Base-by-base conservation (phyloP, 2,797 vertebrate genomes). In the Galaxias olidus region DNA sequence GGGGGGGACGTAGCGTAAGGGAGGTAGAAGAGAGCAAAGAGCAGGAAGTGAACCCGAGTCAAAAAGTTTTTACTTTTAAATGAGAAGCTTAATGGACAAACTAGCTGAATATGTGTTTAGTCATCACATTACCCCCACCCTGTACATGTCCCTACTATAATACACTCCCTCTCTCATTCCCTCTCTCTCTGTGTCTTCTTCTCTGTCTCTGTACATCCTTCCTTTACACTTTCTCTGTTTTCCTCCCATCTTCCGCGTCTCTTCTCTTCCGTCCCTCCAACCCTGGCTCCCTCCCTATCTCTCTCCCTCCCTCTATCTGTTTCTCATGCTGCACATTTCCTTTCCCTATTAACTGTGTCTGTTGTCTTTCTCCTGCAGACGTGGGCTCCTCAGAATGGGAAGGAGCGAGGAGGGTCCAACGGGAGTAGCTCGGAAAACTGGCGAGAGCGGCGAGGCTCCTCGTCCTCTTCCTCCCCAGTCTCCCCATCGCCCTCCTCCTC, bases 361-460 rank as follows among this genome's bases (percentile, higher is more conserved):
- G n/a, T 30, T 6, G 30, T 30, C 30, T 30, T 30, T 30, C 30
- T 30, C n/a, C 57, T 66, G 15, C 17, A 90, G 90, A 64, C 73
- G 0, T 88, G 90, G 86, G 79, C 63, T 30, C 52, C 78, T 54
- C 88, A 82, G 65, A 78, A 44, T 19, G 68, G 17, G 19, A 81
- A 76, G 42, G 91, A 85, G 45, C 88, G 85, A 60, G 11, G 85
- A 60, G 11, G 65, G 41, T 82, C 14, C 1, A 91, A 86, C 2
- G 89, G 91, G 43, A 93, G 92, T 1, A 40, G 91, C 77, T 91
- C 89, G 0, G 89, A 90, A 40, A 94, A 94, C 88, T 94, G 93
- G 93, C 84, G 93, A 67, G 89, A 93, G 58, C 82, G 93, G 82
- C 81, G 81, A 18, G 89, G 89, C 58, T 90, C 91, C 10, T 10